phyloP scores from a whole-genome alignment of 2,888 invertebrate genomes.

The Drosophila borealis region DNA sequence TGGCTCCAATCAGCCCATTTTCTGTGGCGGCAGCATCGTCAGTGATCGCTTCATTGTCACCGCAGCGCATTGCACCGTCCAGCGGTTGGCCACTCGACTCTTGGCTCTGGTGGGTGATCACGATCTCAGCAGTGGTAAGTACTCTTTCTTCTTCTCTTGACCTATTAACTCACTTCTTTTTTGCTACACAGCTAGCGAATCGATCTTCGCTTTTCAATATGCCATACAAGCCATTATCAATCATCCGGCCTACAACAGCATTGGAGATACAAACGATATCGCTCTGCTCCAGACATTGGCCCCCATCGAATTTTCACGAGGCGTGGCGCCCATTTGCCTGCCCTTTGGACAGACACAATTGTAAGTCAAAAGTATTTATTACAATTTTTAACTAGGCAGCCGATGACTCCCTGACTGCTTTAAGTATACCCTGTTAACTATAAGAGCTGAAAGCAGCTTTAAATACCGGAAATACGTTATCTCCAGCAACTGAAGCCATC shows the following conservation, averaged over 20 bases:
- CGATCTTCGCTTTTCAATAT: slow-evolving; percentile 81
- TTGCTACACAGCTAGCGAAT: slow-evolving; percentile 59
- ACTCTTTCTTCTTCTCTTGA: too few species aligned
- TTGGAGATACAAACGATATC: slow-evolving; percentile 85
- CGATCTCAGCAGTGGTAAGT: slow-evolving; percentile 84
- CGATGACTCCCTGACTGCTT: too few species aligned
- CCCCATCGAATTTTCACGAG: slow-evolving; percentile 85
- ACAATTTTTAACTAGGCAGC: too few species aligned
- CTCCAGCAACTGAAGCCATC: too few species aligned
- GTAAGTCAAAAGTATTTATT: slow-evolving; percentile 21
- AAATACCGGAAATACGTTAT: too few species aligned
- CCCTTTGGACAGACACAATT: slow-evolving; percentile 85
- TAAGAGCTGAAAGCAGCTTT: too few species aligned
- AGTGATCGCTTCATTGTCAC: slow-evolving; percentile 85
- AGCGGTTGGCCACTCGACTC: slow-evolving; percentile 67
- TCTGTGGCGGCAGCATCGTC: slow-evolving; percentile 86
- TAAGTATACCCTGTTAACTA: too few species aligned
- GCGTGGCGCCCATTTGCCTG: slow-evolving; percentile 87
- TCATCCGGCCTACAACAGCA: slow-evolving; percentile 65
- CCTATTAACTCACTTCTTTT: background rate
- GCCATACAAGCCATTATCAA: slow-evolving; percentile 80
- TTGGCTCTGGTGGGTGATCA: slow-evolving; percentile 86
- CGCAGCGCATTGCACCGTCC: slow-evolving; percentile 86
- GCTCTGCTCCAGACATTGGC: slow-evolving; percentile 85
- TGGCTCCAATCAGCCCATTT: slow-evolving; percentile 59